A percentile compares a stretch with the other conserved stretches of the same genome.
These are phyloP conservation scores for Palythoa heliodiscus DNA, from an alignment of 92 coral and sea anemone species.

Conservation along the genomic window DNA sequence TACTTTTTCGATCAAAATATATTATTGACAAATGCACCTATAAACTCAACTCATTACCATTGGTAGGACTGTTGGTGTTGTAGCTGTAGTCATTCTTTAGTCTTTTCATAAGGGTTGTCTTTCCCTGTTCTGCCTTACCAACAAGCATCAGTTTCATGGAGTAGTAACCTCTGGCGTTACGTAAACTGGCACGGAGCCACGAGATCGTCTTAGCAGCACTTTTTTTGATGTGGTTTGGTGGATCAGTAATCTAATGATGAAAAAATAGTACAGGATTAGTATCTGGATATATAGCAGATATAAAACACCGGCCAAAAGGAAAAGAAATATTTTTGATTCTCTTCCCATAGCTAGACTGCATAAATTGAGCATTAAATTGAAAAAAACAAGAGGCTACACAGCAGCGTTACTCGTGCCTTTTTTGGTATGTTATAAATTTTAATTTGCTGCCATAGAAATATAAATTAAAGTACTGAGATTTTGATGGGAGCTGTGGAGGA, in stretches of 20 bases:
- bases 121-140: constrained; percentile 92
- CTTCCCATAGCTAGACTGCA: too few relatives aligned
- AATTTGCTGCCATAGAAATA: too few relatives aligned
- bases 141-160: constrained; percentile 95
- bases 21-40: neutral
- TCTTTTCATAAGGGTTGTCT: constrained; percentile 93
- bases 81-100: constrained; percentile 76
- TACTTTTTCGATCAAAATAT: neutral
- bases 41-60: constrained; percentile 58
- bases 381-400: too few relatives aligned
- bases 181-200: constrained; percentile 79
- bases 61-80: constrained; percentile 77
- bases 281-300: neutral
- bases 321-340: too few relatives aligned
- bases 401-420: too few relatives aligned
- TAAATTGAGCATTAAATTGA: too few relatives aligned
- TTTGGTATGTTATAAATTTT: too few relatives aligned
- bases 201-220: constrained; percentile 76
- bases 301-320: too few relatives aligned
- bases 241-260: constrained; percentile 80
- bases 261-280: neutral
- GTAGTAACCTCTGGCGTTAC: constrained; percentile 78
- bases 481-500: too few relatives aligned
- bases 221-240: constrained; percentile 82
- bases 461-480: too few relatives aligned